phyloP scores from a whole-genome alignment of 2,888 invertebrate genomes.

The Caenorhabditis japonica region DNA sequence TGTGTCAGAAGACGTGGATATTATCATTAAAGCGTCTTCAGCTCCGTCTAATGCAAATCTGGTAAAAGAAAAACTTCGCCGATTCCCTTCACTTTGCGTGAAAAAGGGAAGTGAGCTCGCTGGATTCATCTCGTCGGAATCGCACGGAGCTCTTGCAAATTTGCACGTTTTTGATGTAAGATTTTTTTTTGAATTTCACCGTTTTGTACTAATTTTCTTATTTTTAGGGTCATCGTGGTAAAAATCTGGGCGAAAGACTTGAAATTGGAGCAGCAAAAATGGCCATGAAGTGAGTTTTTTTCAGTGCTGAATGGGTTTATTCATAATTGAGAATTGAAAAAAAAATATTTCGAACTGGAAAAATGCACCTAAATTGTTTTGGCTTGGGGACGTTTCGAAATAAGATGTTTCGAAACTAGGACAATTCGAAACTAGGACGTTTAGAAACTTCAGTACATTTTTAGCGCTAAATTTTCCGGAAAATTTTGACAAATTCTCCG shows the following conservation, averaged over 20 bases:
- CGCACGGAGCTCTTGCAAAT: conserved; percentile 48
- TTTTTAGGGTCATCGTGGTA: conserved; percentile 47
- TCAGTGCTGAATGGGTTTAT: too few relatives aligned
- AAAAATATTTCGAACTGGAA: too few relatives aligned
- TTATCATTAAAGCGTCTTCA: conserved; percentile 22
- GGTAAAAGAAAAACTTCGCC: conserved; percentile 40
- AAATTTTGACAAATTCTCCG: too few relatives aligned
- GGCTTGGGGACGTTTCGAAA: too few relatives aligned
- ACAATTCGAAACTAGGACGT: too few relatives aligned
- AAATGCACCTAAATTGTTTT: too few relatives aligned
- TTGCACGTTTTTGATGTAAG: conserved; percentile 51
- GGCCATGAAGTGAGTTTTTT: conserved; percentile 32
- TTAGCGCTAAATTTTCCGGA: too few relatives aligned
- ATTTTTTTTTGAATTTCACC: too few relatives aligned
- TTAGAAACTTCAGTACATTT: too few relatives aligned
- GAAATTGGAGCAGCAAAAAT: conserved; percentile 53
- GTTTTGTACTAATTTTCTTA: too few relatives aligned
- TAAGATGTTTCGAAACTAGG: too few relatives aligned
- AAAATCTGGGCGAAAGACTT: conserved; percentile 48
- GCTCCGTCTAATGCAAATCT: conserved; percentile 18
- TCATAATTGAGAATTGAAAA: too few relatives aligned
- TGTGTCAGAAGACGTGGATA: conserved; percentile 16
- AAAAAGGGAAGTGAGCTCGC: conserved; percentile 44
- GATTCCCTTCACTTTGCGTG: conserved; percentile 49
- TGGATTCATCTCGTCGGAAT: conserved; percentile 50